phyloP scores from a whole-genome alignment of 1,140 invertebrate species.

The roundworm (Caenorhabditis elegans) region WBcel235 BX284603.4:6886001-6886500 shows the following conservation, averaged over 20 bases:
- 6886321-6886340: background rate
- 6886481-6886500: too few relatives aligned
- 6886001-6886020: too few relatives aligned
- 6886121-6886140: background rate
- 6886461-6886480: too few relatives aligned
- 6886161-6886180: too few relatives aligned
- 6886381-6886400: too few relatives aligned
- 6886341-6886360: background rate
- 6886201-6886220: background rate
- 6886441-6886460: too few relatives aligned
- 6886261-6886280: background rate
- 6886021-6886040: too few relatives aligned
- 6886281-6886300: background rate
- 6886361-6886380: too few relatives aligned
- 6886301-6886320: background rate
- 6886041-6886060: too few relatives aligned
- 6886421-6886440: too few relatives aligned
- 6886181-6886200: background rate
- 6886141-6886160: background rate
- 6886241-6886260: background rate
- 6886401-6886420: too few relatives aligned
- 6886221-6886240: background rate
- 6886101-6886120: too few relatives aligned
- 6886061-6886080: background rate
- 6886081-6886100: background rate